Conservation (phyloP, 2,797 vertebrate species). For the Alectoris magna region DNA sequence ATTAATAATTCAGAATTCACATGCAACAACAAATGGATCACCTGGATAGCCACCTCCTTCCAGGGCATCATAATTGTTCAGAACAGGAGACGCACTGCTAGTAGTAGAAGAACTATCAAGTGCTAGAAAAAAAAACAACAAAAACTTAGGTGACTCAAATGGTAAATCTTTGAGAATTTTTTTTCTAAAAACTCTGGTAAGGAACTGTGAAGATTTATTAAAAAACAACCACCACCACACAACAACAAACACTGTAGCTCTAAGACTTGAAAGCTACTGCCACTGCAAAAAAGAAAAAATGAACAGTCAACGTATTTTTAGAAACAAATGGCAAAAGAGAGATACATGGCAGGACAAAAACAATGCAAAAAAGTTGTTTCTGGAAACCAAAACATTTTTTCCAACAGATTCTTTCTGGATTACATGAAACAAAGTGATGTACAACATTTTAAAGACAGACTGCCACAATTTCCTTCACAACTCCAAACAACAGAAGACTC, state of each 20-base stretch:
- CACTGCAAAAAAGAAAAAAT: not conserved
- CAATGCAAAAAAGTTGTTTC: not conserved
- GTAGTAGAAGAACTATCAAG: conserved; percentile 94
- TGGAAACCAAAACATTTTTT: not conserved
- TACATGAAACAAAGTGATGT: not conserved
- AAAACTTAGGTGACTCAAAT: not conserved
- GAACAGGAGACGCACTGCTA: conserved; percentile 92
- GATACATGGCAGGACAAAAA: not conserved
- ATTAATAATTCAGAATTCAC: not conserved
- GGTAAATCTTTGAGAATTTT: not conserved
- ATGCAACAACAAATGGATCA: conserved; percentile 43
- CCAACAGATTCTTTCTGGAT: not conserved
- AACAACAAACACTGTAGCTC: not conserved
- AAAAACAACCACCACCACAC: no score
- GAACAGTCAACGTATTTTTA: not conserved
- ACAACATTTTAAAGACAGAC: not conserved
- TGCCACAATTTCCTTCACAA: not conserved
- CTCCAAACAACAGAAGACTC: not conserved
- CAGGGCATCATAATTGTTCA: conserved; percentile 92
- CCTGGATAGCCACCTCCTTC: conserved; percentile 93
- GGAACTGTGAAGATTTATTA: not conserved
- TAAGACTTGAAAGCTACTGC: not conserved
- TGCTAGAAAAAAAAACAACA: conserved; percentile 76
- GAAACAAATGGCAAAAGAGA: not conserved
- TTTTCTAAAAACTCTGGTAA: not conserved